Evolutionary conservation across 2,888 invertebrate genomes (phyloP).

Genomic region (Drepanosiphum platanoidis): DNA sequence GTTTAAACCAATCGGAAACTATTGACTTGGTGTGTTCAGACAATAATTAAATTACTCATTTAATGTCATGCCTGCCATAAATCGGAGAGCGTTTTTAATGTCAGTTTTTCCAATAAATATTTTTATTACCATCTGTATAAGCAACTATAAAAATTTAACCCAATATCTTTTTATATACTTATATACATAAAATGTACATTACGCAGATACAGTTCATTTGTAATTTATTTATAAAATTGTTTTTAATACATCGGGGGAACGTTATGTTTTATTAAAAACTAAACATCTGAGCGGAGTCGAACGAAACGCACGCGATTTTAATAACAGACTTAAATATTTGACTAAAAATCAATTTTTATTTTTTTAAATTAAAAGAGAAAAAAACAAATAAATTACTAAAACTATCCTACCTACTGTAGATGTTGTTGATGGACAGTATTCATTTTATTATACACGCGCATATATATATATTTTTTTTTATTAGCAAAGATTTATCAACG

Average conservation of each 20-base stretch:
- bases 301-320: no score
- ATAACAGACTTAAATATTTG: constrained; percentile 1
- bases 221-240: not conserved
- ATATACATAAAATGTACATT: not conserved
- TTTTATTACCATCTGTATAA: not conserved
- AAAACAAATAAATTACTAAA: no score
- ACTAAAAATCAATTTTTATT: no score
- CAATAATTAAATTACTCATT: not conserved
- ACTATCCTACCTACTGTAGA: not conserved
- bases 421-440: not conserved
- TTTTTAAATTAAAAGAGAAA: no score
- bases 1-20: not conserved
- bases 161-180: not conserved
- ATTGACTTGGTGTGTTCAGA: not conserved
- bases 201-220: not conserved
- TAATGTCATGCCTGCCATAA: not conserved
- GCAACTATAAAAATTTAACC: not conserved
- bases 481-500: constrained; percentile 43
- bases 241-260: not conserved
- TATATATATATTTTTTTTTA: constrained; percentile 26
- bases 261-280: no score
- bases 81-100: not conserved
- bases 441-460: constrained; percentile 19
- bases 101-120: not conserved
- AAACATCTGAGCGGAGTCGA: not conserved